Conservation (phyloP, 2,888 invertebrate genomes). For the Antheraea assamensis region DNA sequence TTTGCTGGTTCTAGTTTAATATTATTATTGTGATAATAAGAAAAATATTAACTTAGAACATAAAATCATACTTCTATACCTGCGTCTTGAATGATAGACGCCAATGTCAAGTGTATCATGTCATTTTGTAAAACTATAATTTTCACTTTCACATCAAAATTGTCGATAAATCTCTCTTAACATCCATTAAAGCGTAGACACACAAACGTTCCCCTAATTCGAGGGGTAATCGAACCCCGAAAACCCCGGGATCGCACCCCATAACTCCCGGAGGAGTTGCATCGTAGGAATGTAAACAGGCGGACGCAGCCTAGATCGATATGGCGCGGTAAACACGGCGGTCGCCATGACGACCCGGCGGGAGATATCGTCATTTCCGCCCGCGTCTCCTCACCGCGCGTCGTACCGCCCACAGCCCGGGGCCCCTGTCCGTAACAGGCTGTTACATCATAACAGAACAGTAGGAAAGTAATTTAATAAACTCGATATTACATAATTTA, state of each 20-base stretch:
- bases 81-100: background rate
- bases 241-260: constrained; percentile 13
- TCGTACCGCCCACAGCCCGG: constrained; percentile 33
- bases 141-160: constrained; percentile 14
- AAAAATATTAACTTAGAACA: too few species aligned
- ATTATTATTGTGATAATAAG: background rate
- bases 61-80: background rate
- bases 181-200: constrained; percentile 18
- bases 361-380: constrained; percentile 69
- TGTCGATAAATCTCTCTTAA: constrained; percentile 27
- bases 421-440: constrained; percentile 54
- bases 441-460: constrained; percentile 34
- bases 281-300: constrained; percentile 64
- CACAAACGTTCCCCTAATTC: constrained; percentile 16
- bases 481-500: background rate
- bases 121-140: background rate
- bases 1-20: background rate
- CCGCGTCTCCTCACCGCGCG: constrained; percentile 31
- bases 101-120: background rate
- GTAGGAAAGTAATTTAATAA: constrained; percentile 7
- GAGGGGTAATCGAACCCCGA: constrained; percentile 31
- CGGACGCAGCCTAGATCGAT: constrained; percentile 69
- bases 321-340: constrained; percentile 80
- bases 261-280: constrained; percentile 35
- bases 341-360: constrained; percentile 72